Conservation (phyloP, 2,888 invertebrate genomes). For the Polymixis flavicincta region DNA sequence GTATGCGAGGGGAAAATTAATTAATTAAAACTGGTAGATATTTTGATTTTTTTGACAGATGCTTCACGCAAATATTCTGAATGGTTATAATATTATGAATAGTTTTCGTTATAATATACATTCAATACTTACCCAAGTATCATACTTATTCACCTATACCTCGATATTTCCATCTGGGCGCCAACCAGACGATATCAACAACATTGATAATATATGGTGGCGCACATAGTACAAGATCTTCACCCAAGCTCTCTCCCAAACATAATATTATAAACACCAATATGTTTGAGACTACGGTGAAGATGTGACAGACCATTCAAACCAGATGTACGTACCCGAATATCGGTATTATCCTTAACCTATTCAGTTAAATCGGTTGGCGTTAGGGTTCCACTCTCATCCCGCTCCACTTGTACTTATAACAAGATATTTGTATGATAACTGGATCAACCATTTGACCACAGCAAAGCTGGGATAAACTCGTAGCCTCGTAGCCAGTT, state of each 20-base stretch:
- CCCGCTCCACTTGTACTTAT: conserved; percentile 10
- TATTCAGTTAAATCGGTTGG: conserved; percentile 22
- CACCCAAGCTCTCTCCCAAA: not conserved
- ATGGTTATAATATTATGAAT: not conserved
- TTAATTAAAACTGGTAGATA: not conserved
- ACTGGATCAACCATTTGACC: conserved; percentile 1
- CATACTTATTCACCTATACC: not conserved
- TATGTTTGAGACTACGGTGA: conserved; percentile 8
- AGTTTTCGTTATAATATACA: too few species aligned
- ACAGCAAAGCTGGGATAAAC: not conserved
- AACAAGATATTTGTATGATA: conserved; percentile 19
- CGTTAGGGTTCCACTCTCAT: conserved; percentile 5
- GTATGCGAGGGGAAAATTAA: conserved; percentile 12
- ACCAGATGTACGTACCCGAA: conserved; percentile 22
- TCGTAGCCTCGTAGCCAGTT: conserved; percentile 15
- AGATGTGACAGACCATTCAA: conserved; percentile 20
- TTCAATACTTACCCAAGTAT: not conserved
- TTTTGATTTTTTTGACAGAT: not conserved
- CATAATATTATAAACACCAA: conserved; percentile 12
- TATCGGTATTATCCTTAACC: conserved; percentile 19
- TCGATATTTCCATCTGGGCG: not conserved
- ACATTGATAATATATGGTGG: not conserved
- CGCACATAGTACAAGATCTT: not conserved
- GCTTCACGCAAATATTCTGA: not conserved
- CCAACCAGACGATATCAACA: not conserved